These are phyloP conservation scores for Furcula furcula DNA, from an alignment of 2,888 invertebrate genomes.

Conservation along the genomic window DNA sequence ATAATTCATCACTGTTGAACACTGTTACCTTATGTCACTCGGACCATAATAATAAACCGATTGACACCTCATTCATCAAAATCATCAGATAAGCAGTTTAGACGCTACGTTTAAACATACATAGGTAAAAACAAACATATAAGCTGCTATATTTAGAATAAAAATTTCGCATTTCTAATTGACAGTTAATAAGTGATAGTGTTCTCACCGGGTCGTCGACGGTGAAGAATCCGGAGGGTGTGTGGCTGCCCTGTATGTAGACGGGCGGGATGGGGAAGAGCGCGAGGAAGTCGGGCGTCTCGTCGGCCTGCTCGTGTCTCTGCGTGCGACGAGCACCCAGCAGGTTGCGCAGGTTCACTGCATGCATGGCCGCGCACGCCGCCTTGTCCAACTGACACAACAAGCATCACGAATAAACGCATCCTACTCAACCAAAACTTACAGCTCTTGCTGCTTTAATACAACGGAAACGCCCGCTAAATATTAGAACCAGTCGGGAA, in stretches of 20 bases:
- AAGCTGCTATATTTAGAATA: no score
- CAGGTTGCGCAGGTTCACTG: conserved; percentile 97
- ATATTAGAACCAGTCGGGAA: no score
- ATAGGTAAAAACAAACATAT: no score
- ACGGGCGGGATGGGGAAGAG: conserved; percentile 95
- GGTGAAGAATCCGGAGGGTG: conserved; percentile 98
- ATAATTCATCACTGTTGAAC: no score
- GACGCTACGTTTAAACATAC: no score
- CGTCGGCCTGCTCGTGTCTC: conserved; percentile 98
- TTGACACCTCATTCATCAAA: no score
- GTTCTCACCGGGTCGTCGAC: conserved; percentile 95
- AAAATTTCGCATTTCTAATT: no score
- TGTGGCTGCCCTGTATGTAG: conserved; percentile 98
- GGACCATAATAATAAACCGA: no score
- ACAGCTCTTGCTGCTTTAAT: no score
- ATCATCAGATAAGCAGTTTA: no score
- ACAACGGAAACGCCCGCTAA: no score
- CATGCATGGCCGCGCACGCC: conserved; percentile 98
- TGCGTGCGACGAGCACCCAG: conserved; percentile 97
- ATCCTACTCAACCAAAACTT: not conserved
- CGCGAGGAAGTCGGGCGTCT: conserved; percentile 96
- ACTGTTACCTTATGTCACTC: no score
- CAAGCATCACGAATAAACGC: not conserved
- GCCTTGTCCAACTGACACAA: conserved; percentile 91
- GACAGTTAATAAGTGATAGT: not conserved